These are phyloP conservation scores for Scaptomyza hsui DNA, from an alignment of 1,140 invertebrate genomes.

Conservation along the genomic window DNA sequence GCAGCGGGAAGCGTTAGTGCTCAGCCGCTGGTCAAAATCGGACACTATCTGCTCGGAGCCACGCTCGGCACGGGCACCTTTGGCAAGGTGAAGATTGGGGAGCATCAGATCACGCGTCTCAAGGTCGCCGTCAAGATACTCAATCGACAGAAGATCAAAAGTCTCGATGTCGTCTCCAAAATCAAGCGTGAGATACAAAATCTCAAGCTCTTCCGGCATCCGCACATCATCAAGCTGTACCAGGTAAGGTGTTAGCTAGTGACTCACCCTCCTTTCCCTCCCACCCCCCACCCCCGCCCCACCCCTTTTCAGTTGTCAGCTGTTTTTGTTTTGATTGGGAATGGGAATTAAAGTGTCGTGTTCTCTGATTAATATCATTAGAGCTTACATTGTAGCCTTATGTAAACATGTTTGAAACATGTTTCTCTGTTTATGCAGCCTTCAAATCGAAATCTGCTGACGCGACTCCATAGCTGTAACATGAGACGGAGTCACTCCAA, in stretches of 20 bases:
- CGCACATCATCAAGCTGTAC: constrained; percentile 99
- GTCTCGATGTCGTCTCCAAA: constrained; percentile 99
- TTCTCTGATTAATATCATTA: too few relatives aligned
- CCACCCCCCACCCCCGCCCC: too few relatives aligned
- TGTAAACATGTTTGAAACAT: too few relatives aligned
- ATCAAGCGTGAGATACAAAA: constrained; percentile 99
- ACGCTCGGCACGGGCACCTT: constrained; percentile 96
- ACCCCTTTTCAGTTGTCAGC: not conserved
- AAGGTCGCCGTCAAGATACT: constrained; percentile 99
- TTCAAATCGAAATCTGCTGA: too few relatives aligned
- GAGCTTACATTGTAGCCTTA: too few relatives aligned
- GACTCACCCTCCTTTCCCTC: too few relatives aligned
- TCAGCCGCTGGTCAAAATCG: constrained; percentile 94
- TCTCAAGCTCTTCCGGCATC: constrained; percentile 98
- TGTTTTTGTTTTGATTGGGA: not conserved
- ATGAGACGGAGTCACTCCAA: too few relatives aligned
- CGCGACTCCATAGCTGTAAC: too few relatives aligned
- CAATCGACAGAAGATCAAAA: constrained; percentile 99
- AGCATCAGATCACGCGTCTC: constrained; percentile 98
- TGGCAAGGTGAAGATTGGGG: constrained; percentile 98
- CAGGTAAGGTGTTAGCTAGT: constrained; percentile 85
- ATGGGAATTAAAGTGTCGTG: not conserved
- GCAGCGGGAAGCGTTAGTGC: constrained; percentile 53
- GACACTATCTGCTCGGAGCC: constrained; percentile 95
- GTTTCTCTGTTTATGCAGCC: too few relatives aligned